Conservation (phyloP, 2,888 invertebrate species). For the Caenorhabditis uteleia region DNA sequence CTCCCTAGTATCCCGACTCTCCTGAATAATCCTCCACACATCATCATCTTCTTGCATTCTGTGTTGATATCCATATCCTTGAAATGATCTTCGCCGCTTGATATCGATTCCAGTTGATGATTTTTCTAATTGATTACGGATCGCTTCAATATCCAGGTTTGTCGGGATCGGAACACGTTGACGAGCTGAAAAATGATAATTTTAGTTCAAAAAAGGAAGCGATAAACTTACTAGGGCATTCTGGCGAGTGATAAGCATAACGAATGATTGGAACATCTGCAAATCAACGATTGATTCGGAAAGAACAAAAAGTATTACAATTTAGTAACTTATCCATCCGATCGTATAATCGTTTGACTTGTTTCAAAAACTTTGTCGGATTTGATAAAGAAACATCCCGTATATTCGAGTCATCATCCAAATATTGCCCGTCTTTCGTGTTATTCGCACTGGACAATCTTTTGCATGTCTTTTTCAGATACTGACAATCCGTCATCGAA, state of each 20-base stretch:
- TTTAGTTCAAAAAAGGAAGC: neutral
- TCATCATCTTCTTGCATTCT: conserved; percentile 7
- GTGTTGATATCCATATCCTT: conserved; percentile 19
- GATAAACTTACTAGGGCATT: conserved; percentile 29
- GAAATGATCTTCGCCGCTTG: conserved; percentile 25
- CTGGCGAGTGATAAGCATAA: conserved; percentile 33
- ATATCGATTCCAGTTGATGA: conserved; percentile 2
- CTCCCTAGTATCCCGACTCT: neutral
- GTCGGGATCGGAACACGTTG: conserved; percentile 6
- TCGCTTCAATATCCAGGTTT: neutral
- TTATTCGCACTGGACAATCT: conserved; percentile 9
- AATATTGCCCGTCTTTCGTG: conserved; percentile 7
- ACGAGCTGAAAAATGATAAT: conserved; percentile 15
- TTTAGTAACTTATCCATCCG: conserved; percentile 20
- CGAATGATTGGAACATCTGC: conserved; percentile 28
- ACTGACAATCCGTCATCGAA: conserved; percentile 22
- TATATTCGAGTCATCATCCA: conserved; percentile 2
- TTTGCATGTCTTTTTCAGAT: conserved; percentile 19
- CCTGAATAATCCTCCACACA: neutral
- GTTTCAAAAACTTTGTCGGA: conserved; percentile 10
- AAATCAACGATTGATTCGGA: neutral
- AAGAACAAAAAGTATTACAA: conserved; percentile 5
- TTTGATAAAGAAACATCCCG: neutral
- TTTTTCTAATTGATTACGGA: conserved; percentile 1
- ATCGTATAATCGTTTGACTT: conserved; percentile 19